Conservation (phyloP, 2,888 invertebrate species). For the Drosophila cognata region DNA sequence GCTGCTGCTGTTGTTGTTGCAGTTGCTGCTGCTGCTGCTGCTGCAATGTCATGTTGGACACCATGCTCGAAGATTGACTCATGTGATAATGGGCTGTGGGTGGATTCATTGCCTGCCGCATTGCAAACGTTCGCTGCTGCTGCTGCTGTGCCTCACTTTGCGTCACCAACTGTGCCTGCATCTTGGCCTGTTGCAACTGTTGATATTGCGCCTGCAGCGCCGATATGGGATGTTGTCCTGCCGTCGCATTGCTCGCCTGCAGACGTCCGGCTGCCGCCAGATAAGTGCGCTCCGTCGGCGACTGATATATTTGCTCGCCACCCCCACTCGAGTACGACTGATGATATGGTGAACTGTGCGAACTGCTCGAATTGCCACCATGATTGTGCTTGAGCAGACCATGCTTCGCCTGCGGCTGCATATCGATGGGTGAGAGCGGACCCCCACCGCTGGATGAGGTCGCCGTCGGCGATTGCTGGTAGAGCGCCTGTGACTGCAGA, state of each 20-base stretch:
- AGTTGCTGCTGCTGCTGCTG: constrained; percentile 52
- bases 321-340: constrained; percentile 86
- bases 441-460: constrained; percentile 82
- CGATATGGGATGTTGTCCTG: constrained; percentile 79
- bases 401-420: constrained; percentile 82
- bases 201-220: constrained; percentile 87
- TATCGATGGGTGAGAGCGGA: constrained; percentile 82
- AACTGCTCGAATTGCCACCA: constrained; percentile 78
- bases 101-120: constrained; percentile 87
- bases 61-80: constrained; percentile 83
- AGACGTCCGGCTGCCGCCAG: constrained; percentile 84
- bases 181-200: constrained; percentile 88
- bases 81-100: constrained; percentile 86
- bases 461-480: constrained; percentile 82
- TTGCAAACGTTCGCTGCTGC: constrained; percentile 88
- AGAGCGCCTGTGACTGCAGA: constrained; percentile 65
- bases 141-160: constrained; percentile 88
- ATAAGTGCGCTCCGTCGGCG: constrained; percentile 86
- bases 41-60: constrained; percentile 79
- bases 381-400: constrained; percentile 74
- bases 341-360: constrained; percentile 85
- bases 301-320: constrained; percentile 84
- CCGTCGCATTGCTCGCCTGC: constrained; percentile 69
- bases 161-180: constrained; percentile 88
- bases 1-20: constrained; percentile 58